Evolutionary conservation across 2,797 vertebrate species (phyloP), one percentile per base, ranked within the genome.

Genomic region (Myiothlypis chrysogaster): DNA sequence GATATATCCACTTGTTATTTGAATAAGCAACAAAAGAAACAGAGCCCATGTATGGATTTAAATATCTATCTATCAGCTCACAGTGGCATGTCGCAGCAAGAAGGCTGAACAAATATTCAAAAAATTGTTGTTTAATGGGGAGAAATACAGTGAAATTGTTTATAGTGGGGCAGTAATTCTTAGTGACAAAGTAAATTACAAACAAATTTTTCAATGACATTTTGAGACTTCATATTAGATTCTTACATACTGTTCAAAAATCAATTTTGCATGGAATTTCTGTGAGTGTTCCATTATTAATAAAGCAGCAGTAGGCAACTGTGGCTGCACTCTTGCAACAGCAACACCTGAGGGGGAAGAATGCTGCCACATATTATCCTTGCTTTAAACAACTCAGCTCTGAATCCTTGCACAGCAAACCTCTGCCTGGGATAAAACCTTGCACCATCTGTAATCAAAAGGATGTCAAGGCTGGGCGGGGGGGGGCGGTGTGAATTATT

Each of bases 141-240:
- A 95, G 82, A 83, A 96, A 97, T 97, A 97, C 55, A 96, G 95
- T 96, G 95, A 96, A 97, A 97, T 96, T 98, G 82, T 95, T 97
- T 97, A 95, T 95, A 95, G 93, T 90, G 83, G 92, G 94, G 89
- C 86, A 96, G 78, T 68, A 28, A 90, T 93, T 97, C 96, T 97
- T 93, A 95, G 64, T 23, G 47, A 87, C 88, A 92, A 97, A 97
- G 94, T 97, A 97, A 97, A 98, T 97, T 95, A 96, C 96, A 96
- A 97, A 97, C 95, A 96, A 93, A 97, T 98, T 97, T 97, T 97
- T 98, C 98, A 97, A 97, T 98, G 97, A 97, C 97, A 96, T 97
- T 97, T 97, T 96, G 97, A 97, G 96, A 95, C 92, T 90, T 94
- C 49, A 87, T 97, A 96, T 96, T 95, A 95, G 86, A 97, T 95